Percentiles rank a stretch among this genome's conserved stretches.
These are phyloP conservation scores for Nannospalax galili DNA, from an alignment of 2,113 vertebrate genomes.

Conservation along the genomic window DNA sequence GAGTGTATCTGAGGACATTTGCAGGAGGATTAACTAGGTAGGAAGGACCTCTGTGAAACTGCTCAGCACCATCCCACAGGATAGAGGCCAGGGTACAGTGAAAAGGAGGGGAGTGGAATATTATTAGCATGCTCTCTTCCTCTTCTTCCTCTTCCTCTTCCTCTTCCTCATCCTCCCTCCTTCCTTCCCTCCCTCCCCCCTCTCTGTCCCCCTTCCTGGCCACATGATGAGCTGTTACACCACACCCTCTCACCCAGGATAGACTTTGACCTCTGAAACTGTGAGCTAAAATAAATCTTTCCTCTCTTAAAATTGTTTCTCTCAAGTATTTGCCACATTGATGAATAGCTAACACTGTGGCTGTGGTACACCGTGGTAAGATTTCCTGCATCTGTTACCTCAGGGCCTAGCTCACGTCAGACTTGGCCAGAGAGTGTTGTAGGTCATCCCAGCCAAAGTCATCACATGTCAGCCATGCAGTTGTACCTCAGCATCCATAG, in stretches of 20 bases:
- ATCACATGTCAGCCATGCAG: neutral
- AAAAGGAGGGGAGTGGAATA: neutral
- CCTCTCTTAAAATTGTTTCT: neutral
- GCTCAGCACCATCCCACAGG: too few species aligned
- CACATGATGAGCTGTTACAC: neutral
- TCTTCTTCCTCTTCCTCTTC: neutral
- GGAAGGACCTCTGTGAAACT: neutral
- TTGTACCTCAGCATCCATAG: too few species aligned
- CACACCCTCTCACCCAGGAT: neutral
- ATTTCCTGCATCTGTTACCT: too few species aligned
- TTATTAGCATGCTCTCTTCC: neutral
- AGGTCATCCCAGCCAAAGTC: neutral
- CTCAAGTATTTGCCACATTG: neutral
- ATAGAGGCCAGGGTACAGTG: neutral
- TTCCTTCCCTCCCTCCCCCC: too few species aligned
- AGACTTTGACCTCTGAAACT: neutral
- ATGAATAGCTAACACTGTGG: neutral
- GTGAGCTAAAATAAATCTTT: neutral
- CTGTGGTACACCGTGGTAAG: neutral
- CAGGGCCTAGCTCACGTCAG: neutral
- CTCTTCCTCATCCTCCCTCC: neutral
- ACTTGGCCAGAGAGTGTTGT: neutral
- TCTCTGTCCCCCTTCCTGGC: too few species aligned
- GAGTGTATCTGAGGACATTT: neutral
- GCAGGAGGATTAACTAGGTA: neutral